Evolutionary conservation across 2,113 vertebrate genomes (phyloP), one percentile per base, ranked within the genome.

Genomic region (Chaenocephalus aceratus): DNA sequence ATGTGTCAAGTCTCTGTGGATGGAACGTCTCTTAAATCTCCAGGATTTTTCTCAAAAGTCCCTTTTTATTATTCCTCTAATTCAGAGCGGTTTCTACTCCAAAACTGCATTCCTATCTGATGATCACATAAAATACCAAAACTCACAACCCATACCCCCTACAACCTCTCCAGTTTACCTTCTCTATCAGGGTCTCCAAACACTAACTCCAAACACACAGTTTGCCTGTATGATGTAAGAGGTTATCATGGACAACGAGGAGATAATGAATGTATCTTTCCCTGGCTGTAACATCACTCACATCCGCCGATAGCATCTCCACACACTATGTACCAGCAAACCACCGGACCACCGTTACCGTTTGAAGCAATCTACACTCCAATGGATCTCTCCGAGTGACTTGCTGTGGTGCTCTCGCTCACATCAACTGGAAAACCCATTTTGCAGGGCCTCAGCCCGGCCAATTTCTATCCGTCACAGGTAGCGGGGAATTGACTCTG

Each of bases 391-490:
- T 73, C 69, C 48, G 77, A 82, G 80, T 77, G 60, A 44, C 86
- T 82, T 64, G 79, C 87, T 75, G 62, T 82, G 87, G 70, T 79
- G 82, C 84, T 67, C 71, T 77, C n/a, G 78, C 86, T 90, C 87
- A 85, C 88, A 80, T 93, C 92, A 86, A 60, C 89, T 89, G 88
- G 89, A 91, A 94, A 92, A 92, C 82, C 87, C 91, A 92, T 94
- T 94, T 92, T 86, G 86, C 21, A 15, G 83, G 49, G 75, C 74
- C 69, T 87, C 81, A 70, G 89, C 90, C 56, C 0, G 59, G 87
- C 87, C 91, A 92, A 92, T 93, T 92, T 89, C 86, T 87, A 80
- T 90, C 87, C 91, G 91, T 92, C 92, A 94, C 90, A 90, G 91
- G 87, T 84, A 90, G 83, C 44, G 72, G 83, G 78, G 84, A 92